These are phyloP conservation scores for Prunella strophiata DNA, from an alignment of 2,797 vertebrate genomes.

Conservation along the genomic window DNA sequence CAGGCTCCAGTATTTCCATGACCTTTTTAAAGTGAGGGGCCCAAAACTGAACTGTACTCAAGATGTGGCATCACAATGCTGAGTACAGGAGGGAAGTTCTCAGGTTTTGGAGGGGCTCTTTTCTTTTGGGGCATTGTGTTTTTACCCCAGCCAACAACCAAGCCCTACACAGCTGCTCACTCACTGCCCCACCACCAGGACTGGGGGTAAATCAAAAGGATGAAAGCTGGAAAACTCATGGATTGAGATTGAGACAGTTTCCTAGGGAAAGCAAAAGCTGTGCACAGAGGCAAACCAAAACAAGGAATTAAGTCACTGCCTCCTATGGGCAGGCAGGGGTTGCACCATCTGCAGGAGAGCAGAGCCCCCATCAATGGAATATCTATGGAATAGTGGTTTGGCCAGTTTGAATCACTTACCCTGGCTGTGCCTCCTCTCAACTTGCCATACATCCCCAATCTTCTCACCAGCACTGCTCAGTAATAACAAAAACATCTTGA, in stretches of 20 bases:
- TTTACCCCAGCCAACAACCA: background rate
- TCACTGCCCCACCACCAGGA: background rate
- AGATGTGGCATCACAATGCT: too few relatives aligned
- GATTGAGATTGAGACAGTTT: background rate
- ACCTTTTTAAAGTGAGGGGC: background rate
- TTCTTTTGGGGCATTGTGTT: background rate
- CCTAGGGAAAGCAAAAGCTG: background rate
- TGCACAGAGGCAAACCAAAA: background rate
- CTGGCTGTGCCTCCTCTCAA: background rate
- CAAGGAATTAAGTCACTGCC: background rate
- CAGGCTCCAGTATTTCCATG: accelerated
- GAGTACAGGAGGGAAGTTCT: background rate
- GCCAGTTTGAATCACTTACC: background rate
- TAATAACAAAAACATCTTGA: background rate
- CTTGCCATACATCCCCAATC: too few relatives aligned
- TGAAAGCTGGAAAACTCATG: background rate
- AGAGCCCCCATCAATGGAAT: background rate
- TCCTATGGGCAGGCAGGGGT: background rate
- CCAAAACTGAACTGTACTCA: background rate
- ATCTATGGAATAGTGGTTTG: background rate
- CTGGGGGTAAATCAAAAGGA: background rate
- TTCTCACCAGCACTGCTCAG: background rate
- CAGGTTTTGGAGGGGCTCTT: background rate
- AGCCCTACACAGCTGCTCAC: background rate
- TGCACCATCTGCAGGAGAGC: background rate